Base-by-base conservation (phyloP, 1,140 invertebrate species). In the Drosophila pseudoobscura region DNA sequence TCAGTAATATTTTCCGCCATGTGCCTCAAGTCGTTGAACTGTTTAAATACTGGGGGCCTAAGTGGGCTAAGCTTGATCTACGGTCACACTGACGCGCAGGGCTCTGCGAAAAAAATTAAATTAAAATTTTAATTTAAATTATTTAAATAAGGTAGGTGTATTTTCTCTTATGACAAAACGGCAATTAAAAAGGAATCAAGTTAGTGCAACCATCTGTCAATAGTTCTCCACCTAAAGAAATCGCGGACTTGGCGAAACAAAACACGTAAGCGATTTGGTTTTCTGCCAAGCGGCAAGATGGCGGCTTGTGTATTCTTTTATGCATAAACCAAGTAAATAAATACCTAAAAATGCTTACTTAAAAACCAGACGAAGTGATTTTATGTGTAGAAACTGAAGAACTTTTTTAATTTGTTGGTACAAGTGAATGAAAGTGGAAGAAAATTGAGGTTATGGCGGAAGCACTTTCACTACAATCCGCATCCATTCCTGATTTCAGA, bases 391-490 rank as follows among this genome's bases (percentile, higher is more conserved):
- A 1, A 39, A 13, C 35, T 39, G 3, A 13, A 39, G 13, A 39
- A 39, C 4, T 39, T 4, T 39, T 39, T 39, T 39, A 13, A 13
- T 2, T 3, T 13, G 11, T 39, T 39, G 9, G 35, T 2, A 11
- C 26, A 47, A 1, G 8, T 9, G 9, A 6, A 4, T 11, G 6
- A 3, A 2, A 45, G 3, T 1, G 7, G 31, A 3, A 15, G 3
- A 15, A 6, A 44, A 47, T 50, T 77, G 44, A 78, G 53, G 50
- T 66, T 54, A 78, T 50, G 63, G 3, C 26, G 29, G 8, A 50
- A 35, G 47, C 44, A 41, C 61, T 80, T 80, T 85, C 65, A 57
- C 65, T 60, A n/a, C 66, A 29, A 24, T 20, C 24, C 45, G 15
- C 11, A n/a, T 54, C 6, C 6, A 5, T 39, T 35, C 15, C 17